Percentiles rank a stretch among this genome's conserved stretches.
Evolutionary conservation across 2,888 invertebrate genomes (phyloP).

Genomic region (Diadromus collaris): DNA sequence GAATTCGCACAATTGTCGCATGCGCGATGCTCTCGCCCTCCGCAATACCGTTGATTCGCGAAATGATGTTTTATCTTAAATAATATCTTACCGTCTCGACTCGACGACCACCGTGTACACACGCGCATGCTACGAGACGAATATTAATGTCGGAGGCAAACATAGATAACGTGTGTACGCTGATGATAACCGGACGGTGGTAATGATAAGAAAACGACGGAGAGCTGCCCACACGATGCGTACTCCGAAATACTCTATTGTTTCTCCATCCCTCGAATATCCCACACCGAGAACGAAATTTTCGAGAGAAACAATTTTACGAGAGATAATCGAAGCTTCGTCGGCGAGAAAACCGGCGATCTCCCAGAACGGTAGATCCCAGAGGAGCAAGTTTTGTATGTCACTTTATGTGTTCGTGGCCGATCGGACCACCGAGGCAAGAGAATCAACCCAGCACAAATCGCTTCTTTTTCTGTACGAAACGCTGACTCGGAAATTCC

Average conservation of each 20-base stretch:
- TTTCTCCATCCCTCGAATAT: not conserved
- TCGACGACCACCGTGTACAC: constrained; percentile 46
- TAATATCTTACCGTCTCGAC: constrained; percentile 69
- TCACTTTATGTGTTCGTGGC: not conserved
- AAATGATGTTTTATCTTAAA: constrained; percentile 59
- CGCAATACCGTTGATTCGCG: constrained; percentile 33
- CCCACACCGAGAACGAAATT: not conserved
- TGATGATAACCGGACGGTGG: constrained; percentile 40
- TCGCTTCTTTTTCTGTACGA: not conserved
- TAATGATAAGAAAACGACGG: constrained; percentile 28
- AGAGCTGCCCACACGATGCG: constrained; percentile 3
- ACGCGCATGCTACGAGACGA: constrained; percentile 49
- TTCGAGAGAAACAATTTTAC: not conserved
- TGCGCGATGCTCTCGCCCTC: not conserved
- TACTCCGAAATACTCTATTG: constrained; percentile 6
- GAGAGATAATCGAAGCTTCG: constrained; percentile 35
- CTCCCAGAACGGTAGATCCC: constrained; percentile 29
- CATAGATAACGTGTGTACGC: constrained; percentile 65
- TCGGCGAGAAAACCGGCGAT: constrained; percentile 58
- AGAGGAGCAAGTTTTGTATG: not conserved
- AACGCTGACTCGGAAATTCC: constrained; percentile 49
- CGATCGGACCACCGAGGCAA: too few species aligned
- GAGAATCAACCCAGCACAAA: not conserved
- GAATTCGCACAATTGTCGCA: constrained; percentile 21
- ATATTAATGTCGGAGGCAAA: constrained; percentile 69